phyloP scores from a whole-genome alignment of 2,797 vertebrate genomes.

The Eospalax fontanierii region DNA sequence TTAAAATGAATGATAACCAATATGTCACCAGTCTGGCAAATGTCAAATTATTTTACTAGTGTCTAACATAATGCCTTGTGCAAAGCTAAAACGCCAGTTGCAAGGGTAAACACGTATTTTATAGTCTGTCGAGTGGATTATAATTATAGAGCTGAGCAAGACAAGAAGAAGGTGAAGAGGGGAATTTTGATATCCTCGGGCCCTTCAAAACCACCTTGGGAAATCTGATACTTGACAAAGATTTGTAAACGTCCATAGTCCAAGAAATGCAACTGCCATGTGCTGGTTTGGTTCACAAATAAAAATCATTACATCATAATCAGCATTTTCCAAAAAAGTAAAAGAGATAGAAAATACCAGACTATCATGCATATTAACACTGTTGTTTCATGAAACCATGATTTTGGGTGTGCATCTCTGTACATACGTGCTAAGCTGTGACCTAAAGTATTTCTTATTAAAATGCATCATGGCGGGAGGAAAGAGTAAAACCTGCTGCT shows the following conservation, averaged over 20 bases:
- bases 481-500: neutral
- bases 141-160: neutral
- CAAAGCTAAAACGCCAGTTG: neutral
- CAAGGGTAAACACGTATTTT: neutral
- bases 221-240: neutral
- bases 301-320: neutral
- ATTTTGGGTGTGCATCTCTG: neutral
- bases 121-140: neutral
- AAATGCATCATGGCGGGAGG: neutral
- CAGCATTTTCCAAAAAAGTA: neutral
- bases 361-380: neutral
- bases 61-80: neutral
- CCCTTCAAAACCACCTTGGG: neutral
- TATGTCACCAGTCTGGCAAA: neutral
- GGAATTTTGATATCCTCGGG: neutral
- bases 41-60: neutral
- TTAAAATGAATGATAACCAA: neutral
- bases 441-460: neutral
- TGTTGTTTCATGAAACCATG: neutral
- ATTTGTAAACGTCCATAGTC: neutral
- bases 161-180: neutral
- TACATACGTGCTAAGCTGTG: neutral
- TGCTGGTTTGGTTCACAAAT: constrained; percentile 11
- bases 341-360: neutral
- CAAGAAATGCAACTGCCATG: neutral